Conservation (phyloP, 2,888 invertebrate genomes). For the Himalopsyche tibetana region DNA sequence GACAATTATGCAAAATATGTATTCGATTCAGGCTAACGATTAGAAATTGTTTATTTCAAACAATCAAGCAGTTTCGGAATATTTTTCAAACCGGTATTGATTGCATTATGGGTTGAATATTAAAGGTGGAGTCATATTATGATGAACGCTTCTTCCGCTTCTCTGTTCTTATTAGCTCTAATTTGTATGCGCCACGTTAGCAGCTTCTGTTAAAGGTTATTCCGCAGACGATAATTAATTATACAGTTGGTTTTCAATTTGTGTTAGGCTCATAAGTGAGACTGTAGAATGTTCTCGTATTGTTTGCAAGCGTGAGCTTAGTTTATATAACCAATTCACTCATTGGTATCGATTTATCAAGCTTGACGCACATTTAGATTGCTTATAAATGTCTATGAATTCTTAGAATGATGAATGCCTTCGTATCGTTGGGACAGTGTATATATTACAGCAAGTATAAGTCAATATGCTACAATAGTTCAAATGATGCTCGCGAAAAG, state of each 20-base stretch:
- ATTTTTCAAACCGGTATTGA: neutral
- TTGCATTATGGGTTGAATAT: constrained; percentile 1
- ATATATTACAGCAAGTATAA: too few species aligned
- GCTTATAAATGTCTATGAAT: too few species aligned
- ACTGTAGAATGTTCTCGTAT: neutral
- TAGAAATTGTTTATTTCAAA: neutral
- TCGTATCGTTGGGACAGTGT: too few species aligned
- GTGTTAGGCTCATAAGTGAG: neutral
- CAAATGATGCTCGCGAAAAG: too few species aligned
- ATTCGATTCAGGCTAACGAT: too few species aligned
- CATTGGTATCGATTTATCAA: neutral
- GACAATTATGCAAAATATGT: too few species aligned
- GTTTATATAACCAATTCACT: neutral
- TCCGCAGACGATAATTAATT: constrained; percentile 9
- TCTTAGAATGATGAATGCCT: too few species aligned
- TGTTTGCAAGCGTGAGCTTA: neutral
- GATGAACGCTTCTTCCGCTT: constrained; percentile 12
- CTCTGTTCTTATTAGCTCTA: constrained; percentile 4
- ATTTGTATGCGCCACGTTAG: constrained; percentile 26
- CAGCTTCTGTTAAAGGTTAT: constrained; percentile 18
- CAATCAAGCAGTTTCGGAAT: neutral
- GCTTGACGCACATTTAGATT: too few species aligned
- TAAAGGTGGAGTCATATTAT: constrained; percentile 16
- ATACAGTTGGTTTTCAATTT: constrained; percentile 21
- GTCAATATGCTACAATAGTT: too few species aligned